These are phyloP conservation scores for Hesperia comma DNA, from an alignment of 2,888 invertebrate species.

Conservation along the genomic window DNA sequence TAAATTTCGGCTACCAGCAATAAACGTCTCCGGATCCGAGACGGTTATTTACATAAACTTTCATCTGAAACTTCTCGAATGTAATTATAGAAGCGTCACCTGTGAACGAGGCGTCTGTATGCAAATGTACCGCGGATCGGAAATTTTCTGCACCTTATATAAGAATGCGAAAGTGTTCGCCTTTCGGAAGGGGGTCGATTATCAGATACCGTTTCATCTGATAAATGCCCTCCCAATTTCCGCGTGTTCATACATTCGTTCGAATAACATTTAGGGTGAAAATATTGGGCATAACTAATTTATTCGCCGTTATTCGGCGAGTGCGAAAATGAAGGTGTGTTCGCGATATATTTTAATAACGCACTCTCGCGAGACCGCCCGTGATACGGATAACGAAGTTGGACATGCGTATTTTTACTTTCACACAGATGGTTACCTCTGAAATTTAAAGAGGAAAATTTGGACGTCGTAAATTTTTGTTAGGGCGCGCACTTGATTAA, in stretches of 20 bases:
- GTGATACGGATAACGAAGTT: constrained; percentile 75
- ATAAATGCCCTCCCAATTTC: constrained; percentile 80
- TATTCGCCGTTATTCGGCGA: constrained; percentile 66
- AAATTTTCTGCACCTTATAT: constrained; percentile 78
- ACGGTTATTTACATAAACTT: constrained; percentile 72
- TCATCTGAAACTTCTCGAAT: constrained; percentile 69
- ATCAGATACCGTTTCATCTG: constrained; percentile 70
- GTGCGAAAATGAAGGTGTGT: constrained; percentile 67
- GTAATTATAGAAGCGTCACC: constrained; percentile 80
- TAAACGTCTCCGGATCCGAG: constrained; percentile 50
- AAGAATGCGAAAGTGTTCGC: constrained; percentile 66
- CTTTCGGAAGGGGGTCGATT: constrained; percentile 51
- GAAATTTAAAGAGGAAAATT: constrained; percentile 60
- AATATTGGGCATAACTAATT: constrained; percentile 79
- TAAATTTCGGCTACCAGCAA: constrained; percentile 38
- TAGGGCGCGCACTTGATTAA: constrained; percentile 49
- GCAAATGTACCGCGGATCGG: constrained; percentile 68
- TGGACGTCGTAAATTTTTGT: constrained; percentile 55
- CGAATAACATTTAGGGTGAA: constrained; percentile 78
- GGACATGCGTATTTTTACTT: constrained; percentile 76
- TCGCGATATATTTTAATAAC: constrained; percentile 82
- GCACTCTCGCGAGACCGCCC: constrained; percentile 70
- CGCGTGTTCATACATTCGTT: constrained; percentile 69
- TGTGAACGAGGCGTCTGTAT: constrained; percentile 72
- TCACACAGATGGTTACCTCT: constrained; percentile 60